Conservation (phyloP, 30 jellyfish, hydroid and myxozoan species). For the Mastigias papua region DNA sequence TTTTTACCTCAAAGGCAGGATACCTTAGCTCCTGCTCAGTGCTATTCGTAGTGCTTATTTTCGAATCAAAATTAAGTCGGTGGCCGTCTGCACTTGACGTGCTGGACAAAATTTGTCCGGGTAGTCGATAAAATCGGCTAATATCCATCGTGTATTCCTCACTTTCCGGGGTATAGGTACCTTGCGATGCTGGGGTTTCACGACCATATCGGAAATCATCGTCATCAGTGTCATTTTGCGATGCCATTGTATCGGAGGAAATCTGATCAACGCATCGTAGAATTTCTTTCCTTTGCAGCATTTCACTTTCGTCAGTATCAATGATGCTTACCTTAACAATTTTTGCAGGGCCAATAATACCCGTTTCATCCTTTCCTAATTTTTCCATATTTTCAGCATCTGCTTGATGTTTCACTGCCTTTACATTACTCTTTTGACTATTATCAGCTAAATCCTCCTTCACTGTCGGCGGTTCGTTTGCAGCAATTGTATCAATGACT, state of each 20-base stretch:
- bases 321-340: background rate
- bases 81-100: background rate
- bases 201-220: slow-evolving; percentile 4
- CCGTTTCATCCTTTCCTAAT: background rate
- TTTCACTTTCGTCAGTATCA: background rate
- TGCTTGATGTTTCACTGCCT: background rate
- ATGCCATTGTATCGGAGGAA: slow-evolving; percentile 37
- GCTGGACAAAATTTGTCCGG: slow-evolving; percentile 8
- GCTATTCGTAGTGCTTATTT: background rate
- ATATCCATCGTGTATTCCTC: slow-evolving; percentile 21
- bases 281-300: background rate
- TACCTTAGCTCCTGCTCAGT: background rate
- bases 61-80: background rate
- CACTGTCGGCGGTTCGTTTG: background rate
- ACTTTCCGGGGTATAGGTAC: slow-evolving; percentile 12
- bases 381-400: background rate
- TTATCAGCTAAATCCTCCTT: background rate
- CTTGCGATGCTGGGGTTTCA: slow-evolving; percentile 9
- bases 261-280: background rate
- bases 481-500: background rate
- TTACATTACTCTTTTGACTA: background rate
- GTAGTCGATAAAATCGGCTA: slow-evolving; percentile 3
- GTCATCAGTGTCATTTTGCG: slow-evolving; percentile 22
- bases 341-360: background rate
- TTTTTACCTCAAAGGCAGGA: background rate